A percentile compares a stretch with the other conserved stretches of the same genome.
Conservation (phyloP, 2,797 vertebrate species). For the Steatocranus sp. region DNA sequence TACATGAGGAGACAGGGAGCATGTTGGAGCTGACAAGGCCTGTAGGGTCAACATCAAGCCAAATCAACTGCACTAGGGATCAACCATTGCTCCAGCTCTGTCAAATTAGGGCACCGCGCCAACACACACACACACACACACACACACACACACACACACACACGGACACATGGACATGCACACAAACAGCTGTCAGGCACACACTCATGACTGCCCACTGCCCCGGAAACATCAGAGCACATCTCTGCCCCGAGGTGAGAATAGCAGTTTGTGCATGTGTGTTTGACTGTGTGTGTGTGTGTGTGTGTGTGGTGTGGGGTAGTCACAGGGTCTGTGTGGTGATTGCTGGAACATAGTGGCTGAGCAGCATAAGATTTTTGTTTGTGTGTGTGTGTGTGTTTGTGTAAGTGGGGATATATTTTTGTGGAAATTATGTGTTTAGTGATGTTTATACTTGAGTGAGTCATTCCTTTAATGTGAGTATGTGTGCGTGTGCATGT, state of each 20-base stretch:
- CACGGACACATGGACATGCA: constrained; percentile 52
- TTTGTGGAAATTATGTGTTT: constrained; percentile 41
- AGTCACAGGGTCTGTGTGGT: constrained; percentile 59
- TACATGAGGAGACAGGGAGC: constrained; percentile 69
- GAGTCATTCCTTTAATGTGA: constrained; percentile 15
- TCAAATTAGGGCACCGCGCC: constrained; percentile 74
- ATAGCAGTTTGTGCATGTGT: constrained; percentile 46
- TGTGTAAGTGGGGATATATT: constrained; percentile 20
- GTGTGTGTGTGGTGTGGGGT: constrained; percentile 14
- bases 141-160: constrained; percentile 37
- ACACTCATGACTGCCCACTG: constrained; percentile 73
- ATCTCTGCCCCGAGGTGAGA: constrained; percentile 75
- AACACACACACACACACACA: constrained; percentile 50
- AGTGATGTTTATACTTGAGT: constrained; percentile 38
- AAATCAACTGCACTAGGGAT: constrained; percentile 74
- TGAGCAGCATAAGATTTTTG: constrained; percentile 51
- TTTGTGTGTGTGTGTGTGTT: constrained; percentile 3
- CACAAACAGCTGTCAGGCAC: constrained; percentile 70
- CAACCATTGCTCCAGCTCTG: constrained; percentile 67
- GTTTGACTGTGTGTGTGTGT: constrained; percentile 10
- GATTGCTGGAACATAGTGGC: constrained; percentile 57
- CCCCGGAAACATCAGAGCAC: constrained; percentile 75
- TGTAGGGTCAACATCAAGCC: constrained; percentile 74
- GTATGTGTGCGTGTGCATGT: background rate
- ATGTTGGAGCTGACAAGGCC: constrained; percentile 73